phyloP scores from a whole-genome alignment of 2,797 vertebrate genomes.

The Typhlichthys eigenmanni region DNA sequence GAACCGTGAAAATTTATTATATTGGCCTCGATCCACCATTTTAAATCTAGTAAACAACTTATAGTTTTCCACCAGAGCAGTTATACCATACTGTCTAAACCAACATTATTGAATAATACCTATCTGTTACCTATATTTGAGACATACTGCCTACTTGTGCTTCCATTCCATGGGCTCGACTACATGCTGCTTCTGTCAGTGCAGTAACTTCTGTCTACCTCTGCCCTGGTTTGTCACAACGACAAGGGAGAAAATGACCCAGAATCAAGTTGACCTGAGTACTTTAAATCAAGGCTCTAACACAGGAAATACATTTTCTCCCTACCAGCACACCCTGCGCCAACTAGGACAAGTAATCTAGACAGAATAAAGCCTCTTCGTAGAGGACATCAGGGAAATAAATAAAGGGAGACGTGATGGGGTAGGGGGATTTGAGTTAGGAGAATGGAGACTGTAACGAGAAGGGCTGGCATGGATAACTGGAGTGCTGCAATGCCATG shows the following conservation, averaged over 20 bases:
- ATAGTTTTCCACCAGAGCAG: not conserved
- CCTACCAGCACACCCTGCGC: constrained; percentile 46
- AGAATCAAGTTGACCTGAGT: constrained; percentile 72
- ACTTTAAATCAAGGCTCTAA: constrained; percentile 71
- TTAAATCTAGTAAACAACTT: constrained; percentile 35
- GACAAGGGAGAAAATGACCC: constrained; percentile 74
- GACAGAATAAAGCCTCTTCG: constrained; percentile 66
- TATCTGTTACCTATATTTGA: constrained; percentile 4
- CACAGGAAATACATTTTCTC: constrained; percentile 63
- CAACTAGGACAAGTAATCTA: constrained; percentile 78
- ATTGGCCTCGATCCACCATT: constrained; percentile 24
- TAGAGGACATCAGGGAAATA: constrained; percentile 39
- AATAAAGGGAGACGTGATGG: constrained; percentile 20
- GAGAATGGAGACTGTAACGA: not conserved
- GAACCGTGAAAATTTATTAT: constrained; percentile 24
- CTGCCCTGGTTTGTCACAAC: constrained; percentile 66
- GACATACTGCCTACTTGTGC: constrained; percentile 16
- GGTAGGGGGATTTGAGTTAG: not conserved
- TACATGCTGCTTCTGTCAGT: constrained; percentile 31
- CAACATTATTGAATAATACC: not conserved
- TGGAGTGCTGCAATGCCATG: constrained; percentile 5
- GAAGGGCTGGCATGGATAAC: not conserved
- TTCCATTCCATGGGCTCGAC: constrained; percentile 17
- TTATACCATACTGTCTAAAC: not conserved
- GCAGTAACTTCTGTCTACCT: constrained; percentile 34